Evolutionary conservation across 2,888 invertebrate species (phyloP), one percentile per base, ranked within the genome.

Genomic region (Drosophila pseudotakahashii): DNA sequence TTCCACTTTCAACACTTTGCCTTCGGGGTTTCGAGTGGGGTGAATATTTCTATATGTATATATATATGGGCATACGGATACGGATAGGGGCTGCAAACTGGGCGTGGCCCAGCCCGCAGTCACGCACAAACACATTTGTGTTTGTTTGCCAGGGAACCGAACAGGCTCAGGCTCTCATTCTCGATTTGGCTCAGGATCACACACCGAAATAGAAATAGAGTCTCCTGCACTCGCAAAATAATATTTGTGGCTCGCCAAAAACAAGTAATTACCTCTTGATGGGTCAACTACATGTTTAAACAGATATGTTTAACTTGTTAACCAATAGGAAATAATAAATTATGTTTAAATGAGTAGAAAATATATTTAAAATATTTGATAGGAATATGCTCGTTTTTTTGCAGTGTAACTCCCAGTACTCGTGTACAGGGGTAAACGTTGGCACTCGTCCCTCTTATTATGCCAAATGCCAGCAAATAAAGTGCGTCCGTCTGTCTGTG

Each of bases 1-100:
- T 80, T 80, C 78, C 80, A 77, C 78, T 78, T 80, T 78, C 80
- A 78, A 78, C 78, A 81, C 78, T 78, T 77, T 71, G 73, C 77
- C 77, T 67, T 42, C n/a, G 53, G 61, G 71, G 23, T 16, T 16
- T 32, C 42, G 16, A 34, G 37, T 37, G 45, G 50, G 39, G 45
- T 16, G 68, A 39, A 53, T 36, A 14, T 36, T 26, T 26, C 23
- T 26, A 26, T n/a, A 7, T 11, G 26, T 32, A 34, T 7, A 39
- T n/a, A 23, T 16, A 26, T 34, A 41, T 50, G 30, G 13, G 54
- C 45, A 39, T 55, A 39, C 6, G 37, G 41, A 44, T 30, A 54
- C 6, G 37, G 53, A 51, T 42, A 19, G 48, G 61, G 55, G 61
- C 26, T 26, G 36, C 32, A 37, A 48, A 36, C 42, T 42, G 47